Evolutionary conservation across 2,113 vertebrate species (phyloP).

Genomic region (Gnathonemus echidnorhynchus): DNA sequence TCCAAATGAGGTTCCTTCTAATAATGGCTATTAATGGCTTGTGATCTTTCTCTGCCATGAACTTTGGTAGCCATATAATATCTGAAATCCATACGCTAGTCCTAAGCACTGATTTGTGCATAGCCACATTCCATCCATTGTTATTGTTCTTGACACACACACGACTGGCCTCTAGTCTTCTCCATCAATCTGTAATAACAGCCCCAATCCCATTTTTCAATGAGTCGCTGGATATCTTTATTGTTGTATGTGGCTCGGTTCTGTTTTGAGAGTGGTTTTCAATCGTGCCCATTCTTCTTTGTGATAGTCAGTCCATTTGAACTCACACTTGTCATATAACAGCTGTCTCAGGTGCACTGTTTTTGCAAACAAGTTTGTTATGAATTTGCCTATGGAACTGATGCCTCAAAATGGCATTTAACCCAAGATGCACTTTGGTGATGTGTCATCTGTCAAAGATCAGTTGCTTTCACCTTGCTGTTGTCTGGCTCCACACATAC

Average conservation of each 20-base stretch:
- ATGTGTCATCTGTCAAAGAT: no score
- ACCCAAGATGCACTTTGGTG: no score
- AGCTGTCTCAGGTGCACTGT: not conserved
- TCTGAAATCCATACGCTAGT: conserved; percentile 6
- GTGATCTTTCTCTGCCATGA: no score
- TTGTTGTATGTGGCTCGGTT: not conserved
- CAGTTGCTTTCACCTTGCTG: not conserved
- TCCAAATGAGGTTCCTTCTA: no score
- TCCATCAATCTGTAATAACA: not conserved
- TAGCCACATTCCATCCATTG: not conserved
- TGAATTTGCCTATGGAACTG: not conserved
- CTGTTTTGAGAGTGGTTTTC: not conserved
- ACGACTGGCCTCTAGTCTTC: not conserved
- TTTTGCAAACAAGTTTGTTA: not conserved
- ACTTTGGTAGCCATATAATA: not conserved
- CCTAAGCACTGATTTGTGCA: not conserved
- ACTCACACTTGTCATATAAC: not conserved
- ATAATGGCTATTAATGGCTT: no score
- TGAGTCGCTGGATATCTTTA: conserved; percentile 1
- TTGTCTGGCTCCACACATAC: conserved; percentile 4
- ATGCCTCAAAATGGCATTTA: not conserved
- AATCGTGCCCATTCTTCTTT: not conserved
- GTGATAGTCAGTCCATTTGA: conserved; percentile 15
- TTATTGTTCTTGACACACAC: conserved; percentile 9
- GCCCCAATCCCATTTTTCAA: conserved; percentile 6